Evolutionary conservation across 2,113 vertebrate genomes (phyloP).

Genomic region (Isurus oxyrinchus): DNA sequence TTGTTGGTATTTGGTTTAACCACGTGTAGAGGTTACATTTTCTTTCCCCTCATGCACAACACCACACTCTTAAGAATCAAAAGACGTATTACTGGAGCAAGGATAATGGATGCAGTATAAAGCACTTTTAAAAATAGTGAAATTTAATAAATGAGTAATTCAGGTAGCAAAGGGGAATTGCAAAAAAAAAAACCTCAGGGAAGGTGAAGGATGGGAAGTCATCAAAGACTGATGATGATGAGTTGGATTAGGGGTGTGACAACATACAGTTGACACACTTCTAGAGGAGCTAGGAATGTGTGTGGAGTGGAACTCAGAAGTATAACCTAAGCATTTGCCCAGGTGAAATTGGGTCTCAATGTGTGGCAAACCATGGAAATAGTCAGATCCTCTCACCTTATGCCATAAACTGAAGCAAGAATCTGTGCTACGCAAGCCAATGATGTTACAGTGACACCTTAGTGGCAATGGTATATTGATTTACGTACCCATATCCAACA

Average conservation of each 20-base stretch:
- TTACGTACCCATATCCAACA: too few relatives aligned
- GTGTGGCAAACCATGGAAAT: not conserved
- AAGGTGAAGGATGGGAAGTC: not conserved
- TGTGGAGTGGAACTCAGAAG: not conserved
- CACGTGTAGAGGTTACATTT: not conserved
- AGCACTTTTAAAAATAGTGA: not conserved
- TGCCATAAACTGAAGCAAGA: not conserved
- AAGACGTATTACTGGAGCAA: not conserved
- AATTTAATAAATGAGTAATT: not conserved
- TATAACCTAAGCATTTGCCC: not conserved
- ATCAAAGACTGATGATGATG: not conserved
- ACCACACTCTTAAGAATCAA: not conserved
- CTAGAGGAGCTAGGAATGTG: not conserved
- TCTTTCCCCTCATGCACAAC: not conserved
- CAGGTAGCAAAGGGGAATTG: not conserved
- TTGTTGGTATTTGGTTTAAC: not conserved
- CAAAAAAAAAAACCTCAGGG: not conserved
- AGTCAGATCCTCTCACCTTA: not conserved
- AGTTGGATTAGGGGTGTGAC: not conserved
- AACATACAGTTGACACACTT: not conserved
- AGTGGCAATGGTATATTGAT: not conserved
- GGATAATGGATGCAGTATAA: not conserved
- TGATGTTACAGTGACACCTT: not conserved
- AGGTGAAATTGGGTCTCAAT: not conserved
- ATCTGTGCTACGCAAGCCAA: not conserved